Conservation (phyloP, 2,888 invertebrate species). For the Helicoverpa assulta region DNA sequence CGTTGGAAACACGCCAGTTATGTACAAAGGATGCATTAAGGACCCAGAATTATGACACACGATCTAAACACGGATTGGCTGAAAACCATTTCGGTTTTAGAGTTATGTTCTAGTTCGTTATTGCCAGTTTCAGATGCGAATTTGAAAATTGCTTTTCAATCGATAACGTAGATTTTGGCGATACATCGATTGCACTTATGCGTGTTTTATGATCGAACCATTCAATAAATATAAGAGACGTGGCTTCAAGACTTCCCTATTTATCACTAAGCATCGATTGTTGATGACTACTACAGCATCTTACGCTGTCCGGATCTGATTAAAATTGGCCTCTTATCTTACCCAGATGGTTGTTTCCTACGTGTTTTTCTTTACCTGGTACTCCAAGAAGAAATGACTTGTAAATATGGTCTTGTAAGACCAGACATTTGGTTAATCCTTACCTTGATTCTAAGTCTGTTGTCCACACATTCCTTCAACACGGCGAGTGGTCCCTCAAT, state of each 20-base stretch:
- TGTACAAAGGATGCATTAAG: conserved; percentile 82
- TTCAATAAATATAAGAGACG: no score
- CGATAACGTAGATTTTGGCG: neutral
- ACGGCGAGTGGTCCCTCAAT: conserved; percentile 91
- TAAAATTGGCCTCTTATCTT: no score
- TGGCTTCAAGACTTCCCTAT: no score
- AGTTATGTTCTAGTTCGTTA: conserved; percentile 33
- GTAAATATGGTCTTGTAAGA: neutral
- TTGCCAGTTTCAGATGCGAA: conserved; percentile 28
- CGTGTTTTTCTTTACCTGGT: no score
- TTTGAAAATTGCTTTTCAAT: conserved; percentile 10
- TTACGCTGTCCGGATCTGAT: no score
- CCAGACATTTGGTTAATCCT: conserved; percentile 24
- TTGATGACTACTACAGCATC: no score
- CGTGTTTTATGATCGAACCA: neutral
- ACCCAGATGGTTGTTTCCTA: no score
- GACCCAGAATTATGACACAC: conserved; percentile 74
- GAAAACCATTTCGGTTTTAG: conserved; percentile 43
- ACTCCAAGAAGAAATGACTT: no score
- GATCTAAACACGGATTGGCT: conserved; percentile 67
- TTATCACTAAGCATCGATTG: no score
- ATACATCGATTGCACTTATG: neutral
- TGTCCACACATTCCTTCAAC: conserved; percentile 91
- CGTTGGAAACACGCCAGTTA: conserved; percentile 81
- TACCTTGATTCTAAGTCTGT: conserved; percentile 92